phyloP scores from a whole-genome alignment of 92 coral and sea anemone genomes.

The Parazoanthus darwini region DNA sequence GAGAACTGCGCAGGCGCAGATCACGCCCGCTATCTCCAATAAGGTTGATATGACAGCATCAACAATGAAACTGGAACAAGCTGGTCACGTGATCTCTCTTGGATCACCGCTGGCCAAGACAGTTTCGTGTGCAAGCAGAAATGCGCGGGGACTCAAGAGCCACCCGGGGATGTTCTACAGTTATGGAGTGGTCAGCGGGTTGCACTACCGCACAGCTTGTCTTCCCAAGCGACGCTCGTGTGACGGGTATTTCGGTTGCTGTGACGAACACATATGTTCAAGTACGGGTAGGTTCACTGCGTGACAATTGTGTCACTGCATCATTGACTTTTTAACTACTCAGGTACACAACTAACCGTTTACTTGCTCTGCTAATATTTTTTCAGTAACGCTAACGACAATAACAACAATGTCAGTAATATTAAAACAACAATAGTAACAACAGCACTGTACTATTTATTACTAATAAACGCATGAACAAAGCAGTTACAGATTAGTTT shows the following conservation, averaged over 20 bases:
- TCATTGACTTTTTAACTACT: too few species aligned
- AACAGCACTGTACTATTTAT: too few species aligned
- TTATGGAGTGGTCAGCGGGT: conserved; percentile 26
- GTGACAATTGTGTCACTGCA: too few species aligned
- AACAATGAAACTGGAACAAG: conserved; percentile 1
- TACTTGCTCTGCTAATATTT: too few species aligned
- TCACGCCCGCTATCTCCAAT: conserved; percentile 12
- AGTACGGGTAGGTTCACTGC: not conserved
- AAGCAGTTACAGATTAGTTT: too few species aligned
- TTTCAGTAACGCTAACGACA: too few species aligned
- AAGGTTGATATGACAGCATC: not conserved
- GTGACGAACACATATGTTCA: conserved; percentile 18
- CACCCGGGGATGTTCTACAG: conserved; percentile 42
- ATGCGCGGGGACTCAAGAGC: conserved; percentile 30
- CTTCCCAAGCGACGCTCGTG: conserved; percentile 41
- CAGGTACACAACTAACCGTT: too few species aligned
- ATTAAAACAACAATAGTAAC: too few species aligned
- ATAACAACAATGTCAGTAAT: too few species aligned
- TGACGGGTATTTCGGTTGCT: conserved; percentile 40
- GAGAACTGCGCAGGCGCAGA: conserved; percentile 4
- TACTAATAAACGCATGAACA: too few species aligned
- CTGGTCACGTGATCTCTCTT: conserved; percentile 8
- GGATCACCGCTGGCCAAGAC: conserved; percentile 16
- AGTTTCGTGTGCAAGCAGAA: conserved; percentile 26
- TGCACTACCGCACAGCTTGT: conserved; percentile 35